These are phyloP conservation scores for Cryptosula pallasiana DNA, from an alignment of 2,888 invertebrate genomes.

Conservation along the genomic window DNA sequence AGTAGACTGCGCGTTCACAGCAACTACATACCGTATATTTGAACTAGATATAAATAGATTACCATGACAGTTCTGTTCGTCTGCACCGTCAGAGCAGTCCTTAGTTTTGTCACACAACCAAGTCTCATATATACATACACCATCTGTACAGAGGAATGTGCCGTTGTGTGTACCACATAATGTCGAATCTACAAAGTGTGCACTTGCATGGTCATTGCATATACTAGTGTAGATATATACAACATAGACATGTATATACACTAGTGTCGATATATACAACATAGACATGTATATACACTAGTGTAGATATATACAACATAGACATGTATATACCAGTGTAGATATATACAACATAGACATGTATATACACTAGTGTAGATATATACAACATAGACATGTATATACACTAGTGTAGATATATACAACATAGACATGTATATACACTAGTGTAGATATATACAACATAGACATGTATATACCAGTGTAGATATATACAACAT, in stretches of 20 bases:
- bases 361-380: neutral
- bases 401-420: neutral
- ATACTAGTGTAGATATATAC: neutral
- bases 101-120: conserved; percentile 55
- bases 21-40: too few species aligned
- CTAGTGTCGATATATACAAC: too few species aligned
- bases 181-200: neutral
- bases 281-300: too few species aligned
- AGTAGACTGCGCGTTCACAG: too few species aligned
- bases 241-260: neutral
- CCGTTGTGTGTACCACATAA: conserved; percentile 43
- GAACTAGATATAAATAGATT: conserved; percentile 29
- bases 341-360: neutral
- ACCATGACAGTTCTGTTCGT: conserved; percentile 54
- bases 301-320: too few species aligned
- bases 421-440: neutral
- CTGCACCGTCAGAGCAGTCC: conserved; percentile 57
- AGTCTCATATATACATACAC: conserved; percentile 53
- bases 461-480: neutral
- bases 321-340: neutral
- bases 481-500: neutral
- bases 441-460: neutral
- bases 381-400: neutral
- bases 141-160: conserved; percentile 51
- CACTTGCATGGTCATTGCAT: neutral